Conservation (phyloP, 2,888 invertebrate genomes). For the Adela reaumurella region DNA sequence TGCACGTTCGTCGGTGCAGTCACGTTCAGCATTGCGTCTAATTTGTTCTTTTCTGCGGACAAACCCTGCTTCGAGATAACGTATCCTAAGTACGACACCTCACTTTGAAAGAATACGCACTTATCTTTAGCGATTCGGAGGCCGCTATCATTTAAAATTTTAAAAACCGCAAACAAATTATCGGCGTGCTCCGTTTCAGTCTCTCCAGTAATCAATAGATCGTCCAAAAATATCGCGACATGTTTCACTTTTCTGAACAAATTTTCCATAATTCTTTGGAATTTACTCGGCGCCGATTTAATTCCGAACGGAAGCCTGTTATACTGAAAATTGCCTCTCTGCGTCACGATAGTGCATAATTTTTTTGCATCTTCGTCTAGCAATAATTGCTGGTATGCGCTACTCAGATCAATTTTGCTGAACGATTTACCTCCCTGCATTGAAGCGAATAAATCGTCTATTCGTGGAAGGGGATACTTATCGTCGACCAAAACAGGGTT, state of each 20-base stretch:
- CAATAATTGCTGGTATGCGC: slow-evolving; percentile 7
- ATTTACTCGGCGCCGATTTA: slow-evolving; percentile 7
- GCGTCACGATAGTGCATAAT: slow-evolving; percentile 6
- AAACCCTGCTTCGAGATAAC: slow-evolving; percentile 11
- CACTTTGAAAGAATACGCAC: slow-evolving; percentile 13
- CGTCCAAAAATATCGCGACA: slow-evolving; percentile 8
- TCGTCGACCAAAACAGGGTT: slow-evolving; percentile 8
- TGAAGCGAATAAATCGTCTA: slow-evolving; percentile 9
- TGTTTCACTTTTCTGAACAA: slow-evolving; percentile 5
- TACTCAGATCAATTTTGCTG: slow-evolving; percentile 8
- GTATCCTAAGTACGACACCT: slow-evolving; percentile 13
- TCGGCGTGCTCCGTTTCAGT: slow-evolving; percentile 2
- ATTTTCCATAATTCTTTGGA: slow-evolving; percentile 9
- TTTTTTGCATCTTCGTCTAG: slow-evolving; percentile 5
- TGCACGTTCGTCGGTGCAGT: too few relatives aligned
- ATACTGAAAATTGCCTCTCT: slow-evolving; percentile 5
- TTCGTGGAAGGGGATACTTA: slow-evolving; percentile 9
- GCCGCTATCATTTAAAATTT: slow-evolving; percentile 5
- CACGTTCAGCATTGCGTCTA: too few relatives aligned
- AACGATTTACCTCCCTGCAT: slow-evolving; percentile 7
- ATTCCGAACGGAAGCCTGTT: slow-evolving; percentile 8
- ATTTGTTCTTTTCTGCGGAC: not conserved
- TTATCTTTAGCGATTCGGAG: slow-evolving; percentile 9
- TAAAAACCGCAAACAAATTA: slow-evolving; percentile 5
- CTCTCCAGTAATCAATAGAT: slow-evolving; percentile 4